Percentiles rank a stretch among this genome's conserved stretches.
Conservation (phyloP, 2,113 vertebrate genomes). For the Cinclus mexicanus region DNA sequence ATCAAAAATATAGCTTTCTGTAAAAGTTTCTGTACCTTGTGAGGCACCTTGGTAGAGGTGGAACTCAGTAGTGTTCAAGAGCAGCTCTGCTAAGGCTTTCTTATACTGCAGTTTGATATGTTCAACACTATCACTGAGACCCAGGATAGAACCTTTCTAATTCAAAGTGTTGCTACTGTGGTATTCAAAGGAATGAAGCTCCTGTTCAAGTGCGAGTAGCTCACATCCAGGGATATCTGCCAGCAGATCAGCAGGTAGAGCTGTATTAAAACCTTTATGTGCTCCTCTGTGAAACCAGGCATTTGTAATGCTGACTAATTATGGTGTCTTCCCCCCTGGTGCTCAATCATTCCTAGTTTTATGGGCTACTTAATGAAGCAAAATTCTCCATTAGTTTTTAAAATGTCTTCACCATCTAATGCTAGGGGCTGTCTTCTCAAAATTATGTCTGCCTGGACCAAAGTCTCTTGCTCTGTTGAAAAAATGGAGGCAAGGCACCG, state of each 20-base stretch:
- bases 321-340: not conserved
- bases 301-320: slow-evolving; percentile 36
- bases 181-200: not conserved
- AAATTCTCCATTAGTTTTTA: slow-evolving; percentile 9
- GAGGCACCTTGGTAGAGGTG: not conserved
- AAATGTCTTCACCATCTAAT: not conserved
- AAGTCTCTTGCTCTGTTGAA: not conserved
- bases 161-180: not conserved
- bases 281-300: slow-evolving; percentile 31
- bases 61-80: not conserved
- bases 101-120: not conserved
- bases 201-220: not conserved
- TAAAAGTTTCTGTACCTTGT: not conserved
- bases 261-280: not conserved
- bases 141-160: not conserved
- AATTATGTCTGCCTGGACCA: not conserved
- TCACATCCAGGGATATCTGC: not conserved
- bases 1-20: not conserved
- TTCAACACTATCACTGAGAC: not conserved
- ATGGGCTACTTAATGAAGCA: slow-evolving; percentile 33
- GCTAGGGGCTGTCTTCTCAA: not conserved
- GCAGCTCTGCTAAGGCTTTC: not conserved
- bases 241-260: slow-evolving; percentile 8
- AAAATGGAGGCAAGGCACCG: not conserved
- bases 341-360: slow-evolving; percentile 27